Conservation (phyloP, 64 coral and sea anemone species). For the Montipora capricornis region DNA sequence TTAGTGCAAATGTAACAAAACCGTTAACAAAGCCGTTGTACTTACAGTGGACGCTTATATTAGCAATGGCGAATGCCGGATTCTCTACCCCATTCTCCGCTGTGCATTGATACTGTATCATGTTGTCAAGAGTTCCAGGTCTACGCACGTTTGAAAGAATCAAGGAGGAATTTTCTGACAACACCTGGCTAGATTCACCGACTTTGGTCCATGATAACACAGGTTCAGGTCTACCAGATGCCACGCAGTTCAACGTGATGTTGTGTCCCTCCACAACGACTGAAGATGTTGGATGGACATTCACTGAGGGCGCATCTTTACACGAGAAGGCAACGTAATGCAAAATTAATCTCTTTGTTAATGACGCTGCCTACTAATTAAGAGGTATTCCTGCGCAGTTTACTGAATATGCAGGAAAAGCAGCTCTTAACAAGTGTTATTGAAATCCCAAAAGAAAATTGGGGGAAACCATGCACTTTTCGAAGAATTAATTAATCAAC, state of each 20-base stretch:
- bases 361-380: no score
- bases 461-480: no score
- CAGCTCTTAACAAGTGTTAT: no score
- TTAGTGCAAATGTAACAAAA: no score
- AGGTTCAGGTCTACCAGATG: background rate
- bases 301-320: background rate
- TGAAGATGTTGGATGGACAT: background rate
- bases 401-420: no score
- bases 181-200: background rate
- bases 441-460: no score
- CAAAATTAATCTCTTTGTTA: no score
- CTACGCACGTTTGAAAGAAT: background rate
- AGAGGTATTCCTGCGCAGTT: no score
- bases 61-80: background rate
- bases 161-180: background rate
- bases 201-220: background rate
- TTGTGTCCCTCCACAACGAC: background rate
- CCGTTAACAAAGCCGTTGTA: background rate
- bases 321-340: background rate
- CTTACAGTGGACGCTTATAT: conserved; percentile 20
- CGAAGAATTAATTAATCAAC: no score
- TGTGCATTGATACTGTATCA: conserved; percentile 28
- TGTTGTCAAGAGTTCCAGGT: conserved; percentile 2
- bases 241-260: background rate
- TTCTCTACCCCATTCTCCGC: conserved; percentile 1